phyloP scores from a whole-genome alignment of 2,113 vertebrate genomes.

The Butorides virescens region DNA sequence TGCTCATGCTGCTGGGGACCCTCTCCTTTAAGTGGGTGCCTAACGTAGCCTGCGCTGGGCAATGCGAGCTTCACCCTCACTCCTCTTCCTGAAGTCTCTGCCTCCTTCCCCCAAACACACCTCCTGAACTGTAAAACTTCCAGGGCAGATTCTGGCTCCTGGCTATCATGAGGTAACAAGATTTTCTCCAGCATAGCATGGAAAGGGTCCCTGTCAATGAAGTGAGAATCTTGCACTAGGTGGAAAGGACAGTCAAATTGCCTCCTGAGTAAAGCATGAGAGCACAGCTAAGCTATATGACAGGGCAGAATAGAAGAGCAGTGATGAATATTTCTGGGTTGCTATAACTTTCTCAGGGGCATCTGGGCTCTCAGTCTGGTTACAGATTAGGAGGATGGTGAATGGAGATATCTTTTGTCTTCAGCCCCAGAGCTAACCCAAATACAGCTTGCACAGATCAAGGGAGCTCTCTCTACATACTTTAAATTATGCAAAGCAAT shows the following conservation, averaged over 20 bases:
- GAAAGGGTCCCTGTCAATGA: not conserved
- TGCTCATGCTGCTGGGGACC: not conserved
- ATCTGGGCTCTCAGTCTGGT: not conserved
- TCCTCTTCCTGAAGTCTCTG: not conserved
- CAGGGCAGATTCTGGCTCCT: not conserved
- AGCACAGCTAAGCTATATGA: not conserved
- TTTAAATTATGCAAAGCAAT: slow-evolving; percentile 41
- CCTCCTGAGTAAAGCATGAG: not conserved
- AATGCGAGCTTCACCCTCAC: not conserved
- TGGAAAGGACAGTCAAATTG: not conserved
- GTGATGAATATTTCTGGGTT: not conserved
- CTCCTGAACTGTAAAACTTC: not conserved
- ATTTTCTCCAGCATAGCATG: not conserved
- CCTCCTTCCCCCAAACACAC: not conserved
- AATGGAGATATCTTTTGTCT: not conserved
- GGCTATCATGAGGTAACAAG: not conserved
- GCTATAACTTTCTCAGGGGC: not conserved
- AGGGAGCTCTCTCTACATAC: not conserved
- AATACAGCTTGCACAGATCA: not conserved
- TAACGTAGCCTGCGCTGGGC: not conserved
- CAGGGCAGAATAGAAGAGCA: not conserved
- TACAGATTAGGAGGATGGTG: not conserved
- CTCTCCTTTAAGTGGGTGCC: not conserved
- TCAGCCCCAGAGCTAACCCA: not conserved
- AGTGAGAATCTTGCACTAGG: not conserved